These are phyloP conservation scores for Timema podura DNA, from an alignment of 2,888 invertebrate species.

Conservation along the genomic window DNA sequence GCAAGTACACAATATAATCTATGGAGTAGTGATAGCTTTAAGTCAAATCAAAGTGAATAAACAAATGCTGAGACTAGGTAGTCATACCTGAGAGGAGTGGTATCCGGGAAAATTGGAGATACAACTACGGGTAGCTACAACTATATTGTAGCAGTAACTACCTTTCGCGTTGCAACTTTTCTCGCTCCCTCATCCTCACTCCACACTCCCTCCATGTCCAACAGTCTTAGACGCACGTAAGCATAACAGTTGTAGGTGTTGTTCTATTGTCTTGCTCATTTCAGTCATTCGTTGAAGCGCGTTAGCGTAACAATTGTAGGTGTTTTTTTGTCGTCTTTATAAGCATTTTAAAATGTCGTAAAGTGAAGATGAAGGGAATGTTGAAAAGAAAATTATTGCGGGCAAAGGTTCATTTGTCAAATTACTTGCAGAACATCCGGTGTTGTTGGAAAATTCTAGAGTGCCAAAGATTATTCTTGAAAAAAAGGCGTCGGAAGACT, in stretches of 20 bases:
- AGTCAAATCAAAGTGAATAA: background rate
- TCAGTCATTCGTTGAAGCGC: too few relatives aligned
- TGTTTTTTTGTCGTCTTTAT: background rate
- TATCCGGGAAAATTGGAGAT: background rate
- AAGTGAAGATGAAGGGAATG: too few relatives aligned
- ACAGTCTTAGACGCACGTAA: too few relatives aligned
- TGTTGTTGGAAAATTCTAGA: background rate
- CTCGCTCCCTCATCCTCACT: too few relatives aligned
- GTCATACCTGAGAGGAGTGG: background rate
- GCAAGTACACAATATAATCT: background rate
- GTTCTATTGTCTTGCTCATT: too few relatives aligned
- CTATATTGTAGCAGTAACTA: background rate
- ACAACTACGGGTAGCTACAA: background rate
- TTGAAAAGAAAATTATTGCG: background rate
- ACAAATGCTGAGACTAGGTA: background rate
- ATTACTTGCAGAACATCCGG: slow-evolving; percentile 12
- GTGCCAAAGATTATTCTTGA: background rate
- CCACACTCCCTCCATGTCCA: too few relatives aligned
- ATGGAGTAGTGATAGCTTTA: background rate
- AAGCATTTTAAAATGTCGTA: background rate
- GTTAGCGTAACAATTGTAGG: background rate
- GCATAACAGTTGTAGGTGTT: too few relatives aligned
- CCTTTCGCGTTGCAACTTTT: background rate
- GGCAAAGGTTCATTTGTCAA: background rate
- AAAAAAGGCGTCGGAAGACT: background rate